Evolutionary conservation across 2,113 vertebrate species (phyloP).

Genomic region (Syngnathus scovelli): DNA sequence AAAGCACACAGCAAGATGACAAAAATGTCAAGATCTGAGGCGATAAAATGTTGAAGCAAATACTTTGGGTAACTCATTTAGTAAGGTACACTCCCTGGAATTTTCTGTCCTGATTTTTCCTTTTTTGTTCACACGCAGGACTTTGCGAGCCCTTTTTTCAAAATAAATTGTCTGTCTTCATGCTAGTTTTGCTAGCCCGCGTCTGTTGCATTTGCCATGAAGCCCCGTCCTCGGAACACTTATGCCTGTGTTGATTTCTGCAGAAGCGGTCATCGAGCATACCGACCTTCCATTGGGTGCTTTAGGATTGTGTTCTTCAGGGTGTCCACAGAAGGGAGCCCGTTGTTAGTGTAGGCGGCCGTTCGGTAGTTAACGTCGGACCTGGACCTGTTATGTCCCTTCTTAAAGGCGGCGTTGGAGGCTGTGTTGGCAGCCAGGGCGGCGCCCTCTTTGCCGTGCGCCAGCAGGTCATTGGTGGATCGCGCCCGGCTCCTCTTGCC

Average conservation of each 20-base stretch:
- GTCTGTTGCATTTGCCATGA: no score
- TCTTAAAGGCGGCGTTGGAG: constrained; percentile 75
- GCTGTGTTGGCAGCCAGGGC: constrained; percentile 37
- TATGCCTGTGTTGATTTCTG: no score
- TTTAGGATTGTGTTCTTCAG: constrained; percentile 76
- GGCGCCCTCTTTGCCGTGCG: constrained; percentile 73
- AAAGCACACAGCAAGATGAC: background rate
- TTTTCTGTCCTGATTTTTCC: background rate
- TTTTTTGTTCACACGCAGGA: no score
- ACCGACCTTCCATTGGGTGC: constrained; percentile 80
- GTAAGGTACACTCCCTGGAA: no score
- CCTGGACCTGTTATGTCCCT: constrained; percentile 84
- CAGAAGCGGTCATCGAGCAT: background rate
- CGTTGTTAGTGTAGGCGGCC: constrained; percentile 68
- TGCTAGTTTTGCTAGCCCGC: no score
- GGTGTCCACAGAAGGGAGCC: constrained; percentile 64
- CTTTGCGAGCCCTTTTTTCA: no score
- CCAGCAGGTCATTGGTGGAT: constrained; percentile 87
- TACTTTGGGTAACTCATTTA: background rate
- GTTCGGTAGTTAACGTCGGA: constrained; percentile 78
- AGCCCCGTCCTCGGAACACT: no score
- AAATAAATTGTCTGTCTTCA: no score
- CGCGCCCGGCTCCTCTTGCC: constrained; percentile 83
- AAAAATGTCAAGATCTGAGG: background rate
- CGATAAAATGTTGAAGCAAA: background rate